Percentiles rank a stretch among this genome's conserved stretches.
Evolutionary conservation across 2,888 invertebrate genomes (phyloP).

Genomic region (Podabrus alpinus): DNA sequence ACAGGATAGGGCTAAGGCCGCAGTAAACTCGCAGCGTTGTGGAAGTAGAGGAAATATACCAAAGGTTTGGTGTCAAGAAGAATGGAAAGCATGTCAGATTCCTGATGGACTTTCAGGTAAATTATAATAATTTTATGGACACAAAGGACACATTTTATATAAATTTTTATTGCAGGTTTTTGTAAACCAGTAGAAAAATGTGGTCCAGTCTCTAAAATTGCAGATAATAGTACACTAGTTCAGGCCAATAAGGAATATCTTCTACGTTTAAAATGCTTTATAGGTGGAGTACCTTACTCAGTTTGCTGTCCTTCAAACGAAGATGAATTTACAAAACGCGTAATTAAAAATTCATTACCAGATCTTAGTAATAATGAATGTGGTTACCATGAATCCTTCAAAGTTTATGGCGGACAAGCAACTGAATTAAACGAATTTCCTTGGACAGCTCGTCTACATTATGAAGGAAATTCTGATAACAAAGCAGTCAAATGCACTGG

Average conservation of each 20-base stretch:
- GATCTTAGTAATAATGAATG: constrained; percentile 10
- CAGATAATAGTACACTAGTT: not conserved
- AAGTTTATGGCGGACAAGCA: constrained; percentile 51
- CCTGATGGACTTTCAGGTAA: constrained; percentile 39
- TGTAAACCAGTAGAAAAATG: not conserved
- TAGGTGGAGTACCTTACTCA: not conserved
- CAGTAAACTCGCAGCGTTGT: constrained; percentile 57
- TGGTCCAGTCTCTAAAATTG: not conserved
- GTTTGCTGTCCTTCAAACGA: constrained; percentile 9
- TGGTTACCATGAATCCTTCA: constrained; percentile 19
- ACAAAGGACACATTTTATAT: not conserved
- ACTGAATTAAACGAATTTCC: constrained; percentile 63
- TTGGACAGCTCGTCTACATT: constrained; percentile 66
- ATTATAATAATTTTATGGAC: not conserved
- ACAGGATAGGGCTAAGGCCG: constrained; percentile 36
- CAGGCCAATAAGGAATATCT: not conserved
- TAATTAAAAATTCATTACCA: constrained; percentile 9
- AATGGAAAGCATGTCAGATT: constrained; percentile 34
- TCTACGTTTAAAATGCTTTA: not conserved
- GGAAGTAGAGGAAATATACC: constrained; percentile 58
- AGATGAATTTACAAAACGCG: not conserved
- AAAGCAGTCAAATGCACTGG: constrained; percentile 59
- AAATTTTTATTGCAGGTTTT: not conserved
- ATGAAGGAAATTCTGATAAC: constrained; percentile 38
- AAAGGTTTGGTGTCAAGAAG: constrained; percentile 55